Evolutionary conservation across 2,888 invertebrate genomes (phyloP).

Genomic region (Phengaris alcon): DNA sequence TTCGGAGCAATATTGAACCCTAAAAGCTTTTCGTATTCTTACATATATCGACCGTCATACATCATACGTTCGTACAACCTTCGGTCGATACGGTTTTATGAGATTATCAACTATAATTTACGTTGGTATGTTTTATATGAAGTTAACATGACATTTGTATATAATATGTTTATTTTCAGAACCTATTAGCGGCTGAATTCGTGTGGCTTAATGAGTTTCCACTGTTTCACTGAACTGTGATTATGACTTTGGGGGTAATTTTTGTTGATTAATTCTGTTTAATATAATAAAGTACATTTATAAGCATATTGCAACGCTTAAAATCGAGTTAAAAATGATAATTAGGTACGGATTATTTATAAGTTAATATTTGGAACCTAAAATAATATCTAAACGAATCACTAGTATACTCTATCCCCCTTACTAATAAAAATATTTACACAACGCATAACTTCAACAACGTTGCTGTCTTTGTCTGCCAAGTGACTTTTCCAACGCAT

Average conservation of each 20-base stretch:
- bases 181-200: slow-evolving; percentile 19
- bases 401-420: too few relatives aligned
- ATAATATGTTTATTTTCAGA: slow-evolving; percentile 27
- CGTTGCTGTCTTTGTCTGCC: too few relatives aligned
- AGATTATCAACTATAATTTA: slow-evolving; percentile 59
- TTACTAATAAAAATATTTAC: too few relatives aligned
- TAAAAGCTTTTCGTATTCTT: slow-evolving; percentile 39
- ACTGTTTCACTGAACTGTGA: slow-evolving; percentile 10
- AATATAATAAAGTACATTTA: not conserved
- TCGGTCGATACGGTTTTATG: slow-evolving; percentile 46
- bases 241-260: not conserved
- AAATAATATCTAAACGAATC: too few relatives aligned
- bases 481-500: too few relatives aligned
- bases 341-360: too few relatives aligned
- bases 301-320: not conserved
- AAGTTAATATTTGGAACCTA: too few relatives aligned
- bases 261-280: not conserved
- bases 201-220: slow-evolving; percentile 14
- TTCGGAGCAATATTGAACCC: slow-evolving; percentile 47
- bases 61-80: slow-evolving; percentile 62
- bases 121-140: slow-evolving; percentile 57
- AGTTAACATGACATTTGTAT: slow-evolving; percentile 64
- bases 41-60: slow-evolving; percentile 45
- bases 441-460: too few relatives aligned
- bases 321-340: not conserved